phyloP scores from a whole-genome alignment of 2,888 invertebrate genomes.

The Kryphioiulus occultus region DNA sequence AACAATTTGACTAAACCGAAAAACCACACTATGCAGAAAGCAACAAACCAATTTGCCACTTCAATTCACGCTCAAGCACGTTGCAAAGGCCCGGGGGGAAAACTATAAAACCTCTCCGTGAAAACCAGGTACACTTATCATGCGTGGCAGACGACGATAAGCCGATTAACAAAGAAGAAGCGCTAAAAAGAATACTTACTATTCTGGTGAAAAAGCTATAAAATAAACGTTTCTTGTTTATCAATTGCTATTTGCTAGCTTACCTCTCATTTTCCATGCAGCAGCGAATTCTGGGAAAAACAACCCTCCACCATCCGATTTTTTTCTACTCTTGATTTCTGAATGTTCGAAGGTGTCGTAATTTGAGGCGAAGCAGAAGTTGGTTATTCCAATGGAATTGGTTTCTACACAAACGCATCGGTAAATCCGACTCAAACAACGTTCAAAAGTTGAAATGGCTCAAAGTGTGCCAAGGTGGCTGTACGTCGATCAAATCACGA shows the following conservation, averaged over 20 bases:
- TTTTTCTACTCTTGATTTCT: background rate
- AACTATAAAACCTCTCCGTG: background rate
- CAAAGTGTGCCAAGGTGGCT: conserved; percentile 25
- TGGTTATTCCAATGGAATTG: background rate
- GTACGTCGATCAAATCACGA: background rate
- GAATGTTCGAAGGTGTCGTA: background rate
- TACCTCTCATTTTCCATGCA: background rate
- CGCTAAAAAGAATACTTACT: background rate
- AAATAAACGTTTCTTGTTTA: background rate
- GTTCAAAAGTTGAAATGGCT: conserved; percentile 30
- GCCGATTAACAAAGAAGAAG: background rate
- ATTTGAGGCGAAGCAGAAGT: background rate
- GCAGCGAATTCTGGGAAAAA: background rate
- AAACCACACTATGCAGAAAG: background rate
- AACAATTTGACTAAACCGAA: background rate
- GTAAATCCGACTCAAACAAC: conserved; percentile 25
- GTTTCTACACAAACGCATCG: background rate
- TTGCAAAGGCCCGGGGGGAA: background rate
- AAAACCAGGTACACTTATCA: background rate
- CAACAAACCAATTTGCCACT: background rate
- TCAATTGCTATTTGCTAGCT: background rate
- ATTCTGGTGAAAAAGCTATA: background rate
- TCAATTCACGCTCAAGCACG: background rate
- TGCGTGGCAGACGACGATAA: background rate
- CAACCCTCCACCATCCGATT: background rate